Conservation (phyloP, 37 sponge, comb jelly and placozoan species). For the Mnemiopsis leidyi region DNA sequence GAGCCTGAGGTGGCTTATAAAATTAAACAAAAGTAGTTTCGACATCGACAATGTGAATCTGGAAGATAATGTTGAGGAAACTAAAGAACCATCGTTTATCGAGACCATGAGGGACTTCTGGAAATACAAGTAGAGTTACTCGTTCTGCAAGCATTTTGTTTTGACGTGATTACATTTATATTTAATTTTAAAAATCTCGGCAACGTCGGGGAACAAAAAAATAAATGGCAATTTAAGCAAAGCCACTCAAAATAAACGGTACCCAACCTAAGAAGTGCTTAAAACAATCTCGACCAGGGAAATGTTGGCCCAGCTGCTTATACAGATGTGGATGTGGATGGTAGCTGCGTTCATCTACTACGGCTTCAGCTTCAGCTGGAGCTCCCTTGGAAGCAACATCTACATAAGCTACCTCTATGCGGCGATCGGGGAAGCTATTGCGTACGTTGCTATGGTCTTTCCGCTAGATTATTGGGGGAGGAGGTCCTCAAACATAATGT, state of each 20-base stretch:
- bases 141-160: neutral
- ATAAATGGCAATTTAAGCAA: too few relatives aligned
- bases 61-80: neutral
- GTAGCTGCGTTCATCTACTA: neutral
- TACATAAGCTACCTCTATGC: neutral
- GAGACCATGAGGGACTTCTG: neutral
- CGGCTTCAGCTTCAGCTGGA: constrained; percentile 35
- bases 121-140: constrained; percentile 28
- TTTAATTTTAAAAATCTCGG: too few relatives aligned
- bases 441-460: neutral
- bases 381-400: neutral
- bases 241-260: too few relatives aligned
- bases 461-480: neutral
- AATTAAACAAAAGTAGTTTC: neutral
- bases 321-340: constrained; percentile 17
- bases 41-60: neutral
- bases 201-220: too few relatives aligned
- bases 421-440: neutral
- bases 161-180: too few relatives aligned
- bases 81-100: neutral
- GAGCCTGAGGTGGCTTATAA: neutral
- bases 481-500: neutral
- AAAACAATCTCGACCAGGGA: too few relatives aligned
- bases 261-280: too few relatives aligned
- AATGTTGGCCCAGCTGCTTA: neutral